Evolutionary conservation across 2,113 vertebrate genomes (phyloP).

Genomic region (Cephalopholis sonnerati): DNA sequence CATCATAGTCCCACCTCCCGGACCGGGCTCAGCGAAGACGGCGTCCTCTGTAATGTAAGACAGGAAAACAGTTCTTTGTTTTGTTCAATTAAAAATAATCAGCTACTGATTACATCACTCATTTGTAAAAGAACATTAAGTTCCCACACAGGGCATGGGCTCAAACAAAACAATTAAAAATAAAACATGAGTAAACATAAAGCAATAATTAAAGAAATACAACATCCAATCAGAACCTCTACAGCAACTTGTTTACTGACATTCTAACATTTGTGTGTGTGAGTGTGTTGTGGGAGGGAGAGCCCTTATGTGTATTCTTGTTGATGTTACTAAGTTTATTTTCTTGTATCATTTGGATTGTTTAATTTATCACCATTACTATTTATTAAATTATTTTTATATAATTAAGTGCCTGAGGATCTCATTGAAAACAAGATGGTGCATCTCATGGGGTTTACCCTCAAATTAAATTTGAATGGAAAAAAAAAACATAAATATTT

Average conservation of each 20-base stretch:
- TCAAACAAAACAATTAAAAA: background rate
- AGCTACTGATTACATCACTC: background rate
- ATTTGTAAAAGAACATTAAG: background rate
- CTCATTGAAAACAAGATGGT: background rate
- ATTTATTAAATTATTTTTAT: background rate
- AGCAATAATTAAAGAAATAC: background rate
- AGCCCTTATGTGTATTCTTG: background rate
- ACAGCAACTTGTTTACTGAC: background rate
- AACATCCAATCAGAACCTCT: background rate
- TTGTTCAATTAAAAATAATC: background rate
- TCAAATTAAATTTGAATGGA: background rate
- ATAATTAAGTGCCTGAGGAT: background rate
- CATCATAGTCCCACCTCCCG: slow-evolving; percentile 73
- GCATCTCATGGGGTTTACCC: background rate
- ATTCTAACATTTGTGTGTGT: background rate
- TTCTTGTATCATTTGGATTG: background rate
- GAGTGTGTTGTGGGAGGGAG: too few relatives aligned
- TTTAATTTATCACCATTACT: background rate
- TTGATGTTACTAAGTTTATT: too few relatives aligned
- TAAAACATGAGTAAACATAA: too few relatives aligned
- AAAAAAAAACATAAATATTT: background rate
- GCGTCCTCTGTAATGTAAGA: slow-evolving; percentile 86
- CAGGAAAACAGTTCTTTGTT: background rate
- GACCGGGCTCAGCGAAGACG: slow-evolving; percentile 90
- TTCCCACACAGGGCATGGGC: too few relatives aligned